These are phyloP conservation scores for Pollenia angustigena DNA, from an alignment of 2,888 invertebrate species.

Conservation along the genomic window DNA sequence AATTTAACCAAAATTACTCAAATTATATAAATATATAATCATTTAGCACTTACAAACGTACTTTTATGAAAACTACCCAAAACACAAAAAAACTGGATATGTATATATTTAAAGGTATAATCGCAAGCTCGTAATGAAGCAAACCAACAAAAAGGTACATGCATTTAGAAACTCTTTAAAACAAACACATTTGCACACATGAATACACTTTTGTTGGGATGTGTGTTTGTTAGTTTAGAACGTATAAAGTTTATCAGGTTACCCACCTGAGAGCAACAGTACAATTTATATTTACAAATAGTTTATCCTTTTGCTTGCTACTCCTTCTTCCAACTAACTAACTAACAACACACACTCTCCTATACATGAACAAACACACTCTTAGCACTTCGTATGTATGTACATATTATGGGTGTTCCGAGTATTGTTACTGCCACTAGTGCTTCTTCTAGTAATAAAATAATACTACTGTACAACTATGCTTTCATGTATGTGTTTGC, in stretches of 20 bases:
- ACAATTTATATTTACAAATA: constrained; percentile 35
- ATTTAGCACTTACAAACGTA: constrained; percentile 24
- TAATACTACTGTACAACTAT: neutral
- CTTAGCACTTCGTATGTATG: constrained; percentile 6
- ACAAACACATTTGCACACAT: neutral
- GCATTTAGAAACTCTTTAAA: neutral
- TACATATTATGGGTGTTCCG: no score
- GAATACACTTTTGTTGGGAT: neutral
- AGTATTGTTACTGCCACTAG: neutral
- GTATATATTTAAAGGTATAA: constrained; percentile 10
- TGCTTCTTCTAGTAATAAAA: neutral
- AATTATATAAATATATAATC: constrained; percentile 61
- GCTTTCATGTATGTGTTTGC: neutral
- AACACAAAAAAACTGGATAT: neutral
- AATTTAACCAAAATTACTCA: constrained; percentile 63
- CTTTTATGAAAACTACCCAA: neutral
- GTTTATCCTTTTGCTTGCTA: constrained; percentile 21
- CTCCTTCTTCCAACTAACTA: neutral
- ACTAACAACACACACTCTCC: neutral
- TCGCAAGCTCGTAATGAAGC: constrained; percentile 19
- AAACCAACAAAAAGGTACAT: constrained; percentile 22
- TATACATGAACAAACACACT: neutral
- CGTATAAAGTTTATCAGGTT: constrained; percentile 55
- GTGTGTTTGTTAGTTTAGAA: neutral
- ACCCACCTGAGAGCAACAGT: constrained; percentile 63